Conservation (phyloP, 2,888 invertebrate species). For the Nemoura dubitans region DNA sequence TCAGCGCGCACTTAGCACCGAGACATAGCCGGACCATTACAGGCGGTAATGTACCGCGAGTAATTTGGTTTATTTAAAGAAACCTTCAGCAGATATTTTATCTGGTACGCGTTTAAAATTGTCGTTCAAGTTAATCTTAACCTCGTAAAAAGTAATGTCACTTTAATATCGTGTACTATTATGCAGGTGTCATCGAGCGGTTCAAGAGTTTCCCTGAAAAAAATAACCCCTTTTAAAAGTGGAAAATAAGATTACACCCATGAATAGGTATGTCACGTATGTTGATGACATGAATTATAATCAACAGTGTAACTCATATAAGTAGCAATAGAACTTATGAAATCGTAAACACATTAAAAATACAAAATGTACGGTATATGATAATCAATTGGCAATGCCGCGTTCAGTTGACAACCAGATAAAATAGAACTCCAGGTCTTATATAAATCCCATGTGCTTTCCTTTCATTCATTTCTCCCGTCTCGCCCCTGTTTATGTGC, state of each 20-base stretch:
- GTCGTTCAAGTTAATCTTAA: neutral
- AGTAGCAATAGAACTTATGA: neutral
- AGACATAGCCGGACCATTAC: neutral
- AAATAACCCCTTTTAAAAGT: neutral
- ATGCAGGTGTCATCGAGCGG: neutral
- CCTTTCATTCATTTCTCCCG: neutral
- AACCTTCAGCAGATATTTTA: neutral
- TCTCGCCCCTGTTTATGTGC: conserved; percentile 12
- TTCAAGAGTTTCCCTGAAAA: neutral
- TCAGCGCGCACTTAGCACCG: neutral
- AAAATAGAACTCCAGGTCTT: neutral
- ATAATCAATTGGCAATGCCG: neutral
- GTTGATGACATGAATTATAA: neutral
- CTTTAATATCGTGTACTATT: neutral
- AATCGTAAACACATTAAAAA: neutral
- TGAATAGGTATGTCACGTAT: no score
- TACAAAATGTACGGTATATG: neutral
- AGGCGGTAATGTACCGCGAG: conserved; percentile 12
- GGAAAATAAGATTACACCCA: neutral
- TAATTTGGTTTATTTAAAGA: conserved; percentile 25
- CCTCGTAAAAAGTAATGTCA: neutral
- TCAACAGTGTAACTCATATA: neutral
- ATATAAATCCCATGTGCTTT: neutral
- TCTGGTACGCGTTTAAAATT: neutral
- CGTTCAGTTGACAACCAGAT: neutral